These are phyloP conservation scores for Eptesicus fuscus DNA, from an alignment of 2,113 vertebrate species.

Conservation along the genomic window DNA sequence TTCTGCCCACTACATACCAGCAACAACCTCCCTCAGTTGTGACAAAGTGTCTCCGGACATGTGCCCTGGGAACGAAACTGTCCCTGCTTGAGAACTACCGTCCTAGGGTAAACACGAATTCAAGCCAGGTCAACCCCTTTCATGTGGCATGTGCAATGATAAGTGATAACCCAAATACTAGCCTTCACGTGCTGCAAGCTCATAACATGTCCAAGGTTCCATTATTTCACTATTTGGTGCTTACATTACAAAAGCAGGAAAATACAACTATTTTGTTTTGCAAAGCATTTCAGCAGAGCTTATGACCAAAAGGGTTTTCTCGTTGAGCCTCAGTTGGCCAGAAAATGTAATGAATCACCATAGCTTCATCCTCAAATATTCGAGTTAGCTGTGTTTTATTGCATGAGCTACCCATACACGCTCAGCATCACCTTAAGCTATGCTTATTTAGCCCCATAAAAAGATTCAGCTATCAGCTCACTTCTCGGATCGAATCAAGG, in stretches of 20 bases:
- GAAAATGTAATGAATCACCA: not conserved
- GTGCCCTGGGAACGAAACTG: not conserved
- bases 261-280: not conserved
- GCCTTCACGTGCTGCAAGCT: not conserved
- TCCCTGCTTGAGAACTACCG: not conserved
- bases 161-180: not conserved
- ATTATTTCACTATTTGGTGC: not conserved
- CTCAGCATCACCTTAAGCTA: not conserved
- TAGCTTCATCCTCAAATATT: not conserved
- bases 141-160: rapidly evolving
- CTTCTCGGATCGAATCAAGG: not conserved
- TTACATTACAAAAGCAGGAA: not conserved
- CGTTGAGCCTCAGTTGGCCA: not conserved
- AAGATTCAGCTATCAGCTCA: not conserved
- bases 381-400: not conserved
- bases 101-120: not conserved
- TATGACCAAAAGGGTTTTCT: constrained; percentile 2
- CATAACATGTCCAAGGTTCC: not conserved
- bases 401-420: rapidly evolving
- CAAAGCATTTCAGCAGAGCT: not conserved
- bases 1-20: not conserved
- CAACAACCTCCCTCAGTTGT: not conserved
- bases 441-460: not conserved
- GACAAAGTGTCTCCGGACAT: not conserved
- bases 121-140: not conserved